Conservation (phyloP, 1,140 invertebrate genomes). For the Monochamus saltuarius region DNA sequence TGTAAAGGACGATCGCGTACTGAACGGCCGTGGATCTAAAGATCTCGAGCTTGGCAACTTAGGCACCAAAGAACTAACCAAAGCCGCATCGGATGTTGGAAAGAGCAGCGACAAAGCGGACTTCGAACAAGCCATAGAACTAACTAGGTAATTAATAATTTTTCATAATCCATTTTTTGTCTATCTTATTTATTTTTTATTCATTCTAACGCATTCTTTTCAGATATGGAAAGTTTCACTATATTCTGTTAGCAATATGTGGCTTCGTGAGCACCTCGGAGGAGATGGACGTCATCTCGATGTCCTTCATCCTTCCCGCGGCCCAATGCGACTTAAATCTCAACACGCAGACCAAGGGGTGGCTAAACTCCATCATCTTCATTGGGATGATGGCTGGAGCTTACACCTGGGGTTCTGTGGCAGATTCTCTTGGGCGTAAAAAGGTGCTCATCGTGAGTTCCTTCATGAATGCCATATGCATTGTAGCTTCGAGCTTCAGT, state of each 20-base stretch:
- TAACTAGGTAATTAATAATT: slow-evolving; percentile 51
- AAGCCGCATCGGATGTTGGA: slow-evolving; percentile 53
- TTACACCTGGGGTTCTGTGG: slow-evolving; percentile 87
- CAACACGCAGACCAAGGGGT: slow-evolving; percentile 81
- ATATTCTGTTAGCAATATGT: slow-evolving; percentile 81
- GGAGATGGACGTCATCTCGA: slow-evolving; percentile 93
- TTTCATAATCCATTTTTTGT: too few relatives aligned
- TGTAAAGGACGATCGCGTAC: slow-evolving; percentile 74
- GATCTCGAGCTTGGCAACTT: slow-evolving; percentile 60
- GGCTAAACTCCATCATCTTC: slow-evolving; percentile 83
- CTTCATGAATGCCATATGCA: slow-evolving; percentile 85
- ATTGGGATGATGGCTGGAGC: slow-evolving; percentile 93
- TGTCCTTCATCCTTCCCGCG: slow-evolving; percentile 91
- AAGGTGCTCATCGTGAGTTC: slow-evolving; percentile 85
- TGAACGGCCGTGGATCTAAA: slow-evolving; percentile 75
- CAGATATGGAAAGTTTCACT: slow-evolving; percentile 87
- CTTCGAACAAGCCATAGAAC: slow-evolving; percentile 80
- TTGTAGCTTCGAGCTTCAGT: slow-evolving; percentile 83
- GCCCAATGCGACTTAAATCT: slow-evolving; percentile 89
- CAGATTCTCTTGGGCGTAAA: slow-evolving; percentile 81
- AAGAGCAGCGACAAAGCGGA: slow-evolving; percentile 67
- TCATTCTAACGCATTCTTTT: not conserved
- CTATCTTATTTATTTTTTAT: too few relatives aligned
- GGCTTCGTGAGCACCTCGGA: slow-evolving; percentile 92
- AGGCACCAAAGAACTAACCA: slow-evolving; percentile 28